phyloP scores from a whole-genome alignment of 1,140 invertebrate genomes.

The Dermatophagoides farinae region DNA sequence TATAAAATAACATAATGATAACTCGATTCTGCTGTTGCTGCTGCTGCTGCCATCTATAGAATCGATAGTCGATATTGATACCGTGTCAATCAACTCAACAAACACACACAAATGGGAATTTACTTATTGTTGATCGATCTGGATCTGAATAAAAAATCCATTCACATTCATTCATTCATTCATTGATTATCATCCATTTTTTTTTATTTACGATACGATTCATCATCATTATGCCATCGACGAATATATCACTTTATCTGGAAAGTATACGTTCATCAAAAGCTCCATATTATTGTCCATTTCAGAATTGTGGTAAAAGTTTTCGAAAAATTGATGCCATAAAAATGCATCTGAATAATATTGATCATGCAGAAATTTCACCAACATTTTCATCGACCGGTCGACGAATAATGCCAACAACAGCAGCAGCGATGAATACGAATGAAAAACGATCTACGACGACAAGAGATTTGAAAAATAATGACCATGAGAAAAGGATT shows the following conservation, averaged over 20 bases:
- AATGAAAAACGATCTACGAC: conserved; percentile 41
- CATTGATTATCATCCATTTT: too few relatives aligned
- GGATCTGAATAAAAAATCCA: too few relatives aligned
- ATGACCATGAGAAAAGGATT: not conserved
- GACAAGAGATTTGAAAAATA: conserved; percentile 38
- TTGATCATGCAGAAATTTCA: conserved; percentile 43
- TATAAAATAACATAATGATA: too few relatives aligned
- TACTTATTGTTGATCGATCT: too few relatives aligned
- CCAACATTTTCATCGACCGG: conserved; percentile 16
- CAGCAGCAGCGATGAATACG: conserved; percentile 18
- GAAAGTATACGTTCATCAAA: conserved; percentile 41
- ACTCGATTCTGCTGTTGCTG: too few relatives aligned
- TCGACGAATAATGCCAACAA: conserved; percentile 26
- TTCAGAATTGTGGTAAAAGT: conserved; percentile 55
- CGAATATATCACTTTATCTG: conserved; percentile 61
- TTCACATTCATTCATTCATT: too few relatives aligned
- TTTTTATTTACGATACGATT: too few relatives aligned
- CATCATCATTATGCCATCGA: conserved; percentile 40
- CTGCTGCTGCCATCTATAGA: too few relatives aligned
- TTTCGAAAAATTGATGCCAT: conserved; percentile 66
- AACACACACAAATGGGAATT: too few relatives aligned
- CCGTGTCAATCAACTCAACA: too few relatives aligned
- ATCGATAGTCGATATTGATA: too few relatives aligned
- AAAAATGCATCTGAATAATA: conserved; percentile 61
- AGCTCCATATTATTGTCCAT: conserved; percentile 61